Evolutionary conservation across 2,113 vertebrate species (phyloP).

Genomic region (Zonotrichia leucophrys): DNA sequence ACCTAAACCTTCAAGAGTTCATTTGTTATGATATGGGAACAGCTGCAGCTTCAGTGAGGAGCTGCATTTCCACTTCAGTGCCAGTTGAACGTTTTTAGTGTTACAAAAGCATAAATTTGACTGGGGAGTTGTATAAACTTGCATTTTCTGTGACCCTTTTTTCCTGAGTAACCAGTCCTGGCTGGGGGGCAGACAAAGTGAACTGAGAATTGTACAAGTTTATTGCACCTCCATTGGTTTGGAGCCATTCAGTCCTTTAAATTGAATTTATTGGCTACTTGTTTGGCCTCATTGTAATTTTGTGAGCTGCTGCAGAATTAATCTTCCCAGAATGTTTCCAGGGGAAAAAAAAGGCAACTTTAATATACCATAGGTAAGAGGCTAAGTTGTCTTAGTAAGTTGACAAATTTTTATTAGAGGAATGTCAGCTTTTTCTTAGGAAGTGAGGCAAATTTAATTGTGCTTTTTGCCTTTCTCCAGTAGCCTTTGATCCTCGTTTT

Average conservation of each 20-base stretch:
- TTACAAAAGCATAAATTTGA: background rate
- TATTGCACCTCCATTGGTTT: background rate
- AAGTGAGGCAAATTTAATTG: conserved; percentile 7
- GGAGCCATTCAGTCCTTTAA: background rate
- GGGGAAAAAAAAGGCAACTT: background rate
- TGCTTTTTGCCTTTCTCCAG: background rate
- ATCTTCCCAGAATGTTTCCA: background rate
- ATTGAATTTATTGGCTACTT: background rate
- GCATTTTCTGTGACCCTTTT: background rate
- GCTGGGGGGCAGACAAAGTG: background rate
- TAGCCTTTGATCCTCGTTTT: conserved; percentile 6
- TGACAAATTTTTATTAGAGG: background rate
- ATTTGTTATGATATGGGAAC: background rate
- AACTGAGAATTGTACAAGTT: background rate
- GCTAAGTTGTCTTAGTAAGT: background rate
- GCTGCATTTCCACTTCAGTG: background rate
- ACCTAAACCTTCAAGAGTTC: background rate
- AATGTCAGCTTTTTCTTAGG: background rate
- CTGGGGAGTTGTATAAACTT: background rate
- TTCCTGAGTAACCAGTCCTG: background rate
- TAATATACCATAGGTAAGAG: background rate
- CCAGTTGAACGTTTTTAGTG: background rate
- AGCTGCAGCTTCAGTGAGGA: background rate
- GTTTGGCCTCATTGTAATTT: background rate
- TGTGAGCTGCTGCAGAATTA: background rate